Conservation (phyloP, 2,113 vertebrate species). For the Lasiurus cinereus region DNA sequence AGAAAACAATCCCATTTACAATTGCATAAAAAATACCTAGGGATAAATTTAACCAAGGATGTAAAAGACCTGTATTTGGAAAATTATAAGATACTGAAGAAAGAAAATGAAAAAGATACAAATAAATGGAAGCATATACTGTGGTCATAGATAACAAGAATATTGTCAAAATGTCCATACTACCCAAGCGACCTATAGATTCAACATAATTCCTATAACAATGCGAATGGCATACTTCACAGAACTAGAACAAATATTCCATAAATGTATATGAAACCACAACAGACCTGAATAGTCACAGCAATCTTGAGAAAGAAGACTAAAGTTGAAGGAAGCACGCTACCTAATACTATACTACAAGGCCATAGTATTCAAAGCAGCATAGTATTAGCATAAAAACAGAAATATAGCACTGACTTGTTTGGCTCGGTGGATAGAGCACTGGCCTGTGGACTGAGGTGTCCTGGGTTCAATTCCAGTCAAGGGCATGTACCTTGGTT, state of each 20-base stretch:
- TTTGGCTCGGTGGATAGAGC: too few species aligned
- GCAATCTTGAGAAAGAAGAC: background rate
- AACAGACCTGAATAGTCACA: background rate
- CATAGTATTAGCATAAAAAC: background rate
- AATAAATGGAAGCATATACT: background rate
- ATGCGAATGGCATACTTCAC: background rate
- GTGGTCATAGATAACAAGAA: background rate
- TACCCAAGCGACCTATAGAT: background rate
- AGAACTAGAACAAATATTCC: background rate
- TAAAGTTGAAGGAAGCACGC: background rate
- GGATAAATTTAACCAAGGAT: background rate
- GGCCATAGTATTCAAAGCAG: background rate
- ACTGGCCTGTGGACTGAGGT: too few species aligned
- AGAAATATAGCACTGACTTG: background rate
- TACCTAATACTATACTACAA: background rate
- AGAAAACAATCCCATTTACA: background rate
- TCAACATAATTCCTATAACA: background rate
- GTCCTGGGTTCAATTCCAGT: too few species aligned
- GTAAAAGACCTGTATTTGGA: background rate
- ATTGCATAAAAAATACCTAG: background rate
- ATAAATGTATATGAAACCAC: background rate
- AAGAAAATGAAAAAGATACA: background rate
- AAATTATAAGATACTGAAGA: background rate
- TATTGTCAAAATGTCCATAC: background rate
- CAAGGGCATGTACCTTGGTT: too few species aligned